Evolutionary conservation across 2,888 invertebrate genomes (phyloP), one percentile per base, ranked within the genome.

Genomic region (Trachelus stipa): DNA sequence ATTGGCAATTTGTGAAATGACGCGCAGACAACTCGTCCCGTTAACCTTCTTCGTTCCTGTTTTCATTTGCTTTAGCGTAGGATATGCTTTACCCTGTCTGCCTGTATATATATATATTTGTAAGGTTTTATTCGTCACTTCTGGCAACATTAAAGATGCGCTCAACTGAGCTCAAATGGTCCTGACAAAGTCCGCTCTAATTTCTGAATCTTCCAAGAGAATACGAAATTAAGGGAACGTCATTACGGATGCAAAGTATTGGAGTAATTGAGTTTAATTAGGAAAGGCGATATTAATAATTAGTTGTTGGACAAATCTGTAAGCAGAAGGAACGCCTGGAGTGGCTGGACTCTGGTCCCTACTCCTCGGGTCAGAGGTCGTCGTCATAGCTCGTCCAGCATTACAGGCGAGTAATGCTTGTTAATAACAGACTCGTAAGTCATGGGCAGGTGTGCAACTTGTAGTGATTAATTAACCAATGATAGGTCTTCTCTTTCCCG

Each of bases 381-480:
- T 1, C 6, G 56, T 56, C 56, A 9, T 23, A 9, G 23, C 56
- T 56, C 30, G 69, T 78, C 33, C 68, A 69, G 12, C 31, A 11
- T 30, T 35, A 74, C 74, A 15, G 3, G 34, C 81, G 80, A 85
- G 83, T 85, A 85, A 88, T 87, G 83, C 82, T 82, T 81, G 84
- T 86, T 88, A 87, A 88, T 88, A 86, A 87, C 80, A 84, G 85
- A 78, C 80, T 82, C 81, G 80, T 82, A 82, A 84, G 80, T 77
- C 81, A 77, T 79, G 77, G 83, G 85, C 88, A 87, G 88, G 86
- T 88, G 85, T 78, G 79, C 83, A 79, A 83, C 79, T 83, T 78
- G 79, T 79, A 73, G 81, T 85, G 87, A 88, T 88, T 88, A 87
- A 88, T 88, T 87, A 88, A 83, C 84, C 83, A 86, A 87, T 85